Percentiles rank a stretch among this genome's conserved stretches.
phyloP scores from a whole-genome alignment of 2,888 invertebrate genomes.

The Glaucopsyche alexis region DNA sequence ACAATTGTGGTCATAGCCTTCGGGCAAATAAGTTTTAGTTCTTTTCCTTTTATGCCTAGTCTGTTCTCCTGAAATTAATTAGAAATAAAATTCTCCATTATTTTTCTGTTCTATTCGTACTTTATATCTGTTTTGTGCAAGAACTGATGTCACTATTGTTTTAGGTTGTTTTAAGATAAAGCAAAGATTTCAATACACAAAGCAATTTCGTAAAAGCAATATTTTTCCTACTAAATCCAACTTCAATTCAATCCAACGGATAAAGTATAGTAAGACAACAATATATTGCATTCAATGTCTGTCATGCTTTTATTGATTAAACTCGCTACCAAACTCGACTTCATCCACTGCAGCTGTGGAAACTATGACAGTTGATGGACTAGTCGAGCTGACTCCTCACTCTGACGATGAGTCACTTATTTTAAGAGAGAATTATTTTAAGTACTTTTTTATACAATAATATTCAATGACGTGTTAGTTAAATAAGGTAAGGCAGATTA shows the following conservation, averaged over 20 bases:
- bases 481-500: too few species aligned
- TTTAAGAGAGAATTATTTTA: too few species aligned
- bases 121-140: not conserved
- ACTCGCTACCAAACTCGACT: not conserved
- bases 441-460: too few species aligned
- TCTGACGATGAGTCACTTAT: not conserved
- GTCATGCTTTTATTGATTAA: slow-evolving; percentile 17
- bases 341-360: not conserved
- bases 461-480: too few species aligned
- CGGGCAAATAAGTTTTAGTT: not conserved
- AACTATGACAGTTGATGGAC: slow-evolving; percentile 6
- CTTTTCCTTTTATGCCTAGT: not conserved
- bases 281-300: slow-evolving; percentile 18
- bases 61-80: not conserved
- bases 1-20: not conserved
- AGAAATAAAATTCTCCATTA: not conserved
- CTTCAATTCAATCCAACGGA: slow-evolving; percentile 14
- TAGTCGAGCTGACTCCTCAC: not conserved
- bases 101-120: not conserved
- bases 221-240: slow-evolving; percentile 11
- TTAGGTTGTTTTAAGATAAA: slow-evolving; percentile 16
- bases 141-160: slow-evolving; percentile 4
- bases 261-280: slow-evolving; percentile 21
- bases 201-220: slow-evolving; percentile 17
- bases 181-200: slow-evolving; percentile 16